Evolutionary conservation across 1,140 invertebrate species (phyloP).

Genomic region (Drosophila tsacasi): DNA sequence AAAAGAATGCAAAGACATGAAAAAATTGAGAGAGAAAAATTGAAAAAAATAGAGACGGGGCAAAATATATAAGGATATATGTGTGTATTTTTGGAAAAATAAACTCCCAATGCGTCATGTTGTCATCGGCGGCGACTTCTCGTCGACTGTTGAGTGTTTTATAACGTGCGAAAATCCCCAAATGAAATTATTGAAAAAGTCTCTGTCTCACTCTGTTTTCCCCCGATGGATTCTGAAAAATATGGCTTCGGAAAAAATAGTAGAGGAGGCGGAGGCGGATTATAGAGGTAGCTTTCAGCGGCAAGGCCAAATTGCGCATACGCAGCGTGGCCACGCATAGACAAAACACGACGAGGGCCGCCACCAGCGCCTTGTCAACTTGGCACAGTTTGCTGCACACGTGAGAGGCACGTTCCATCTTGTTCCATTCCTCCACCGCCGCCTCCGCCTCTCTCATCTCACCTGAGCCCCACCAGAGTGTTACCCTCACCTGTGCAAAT

Average conservation of each 20-base stretch:
- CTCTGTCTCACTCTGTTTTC: slow-evolving; percentile 5
- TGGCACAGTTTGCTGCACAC: slow-evolving; percentile 70
- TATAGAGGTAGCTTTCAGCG: slow-evolving; percentile 5
- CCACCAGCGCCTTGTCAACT: slow-evolving; percentile 66
- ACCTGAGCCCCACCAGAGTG: slow-evolving; percentile 1
- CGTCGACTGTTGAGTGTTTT: slow-evolving; percentile 71
- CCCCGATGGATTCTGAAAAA: slow-evolving; percentile 42
- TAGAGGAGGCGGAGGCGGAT: neutral
- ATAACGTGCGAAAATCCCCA: slow-evolving; percentile 71
- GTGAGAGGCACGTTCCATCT: slow-evolving; percentile 71
- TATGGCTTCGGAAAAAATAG: slow-evolving; percentile 6
- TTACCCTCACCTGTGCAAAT: slow-evolving; percentile 30
- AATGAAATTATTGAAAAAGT: slow-evolving; percentile 74
- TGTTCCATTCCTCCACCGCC: neutral
- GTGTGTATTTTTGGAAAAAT: slow-evolving; percentile 54
- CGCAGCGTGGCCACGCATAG: slow-evolving; percentile 71
- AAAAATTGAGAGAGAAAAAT: slow-evolving; percentile 38
- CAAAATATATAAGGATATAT: slow-evolving; percentile 16
- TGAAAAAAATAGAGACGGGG: slow-evolving; percentile 5
- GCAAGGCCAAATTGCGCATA: slow-evolving; percentile 71
- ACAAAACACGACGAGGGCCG: slow-evolving; percentile 32
- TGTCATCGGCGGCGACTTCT: slow-evolving; percentile 51
- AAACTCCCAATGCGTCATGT: slow-evolving; percentile 73
- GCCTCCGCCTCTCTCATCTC: neutral
- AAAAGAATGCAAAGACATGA: slow-evolving; percentile 3